These are phyloP conservation scores for Gryllus bimaculatus DNA, from an alignment of 1,140 invertebrate genomes.

Conservation along the genomic window DNA sequence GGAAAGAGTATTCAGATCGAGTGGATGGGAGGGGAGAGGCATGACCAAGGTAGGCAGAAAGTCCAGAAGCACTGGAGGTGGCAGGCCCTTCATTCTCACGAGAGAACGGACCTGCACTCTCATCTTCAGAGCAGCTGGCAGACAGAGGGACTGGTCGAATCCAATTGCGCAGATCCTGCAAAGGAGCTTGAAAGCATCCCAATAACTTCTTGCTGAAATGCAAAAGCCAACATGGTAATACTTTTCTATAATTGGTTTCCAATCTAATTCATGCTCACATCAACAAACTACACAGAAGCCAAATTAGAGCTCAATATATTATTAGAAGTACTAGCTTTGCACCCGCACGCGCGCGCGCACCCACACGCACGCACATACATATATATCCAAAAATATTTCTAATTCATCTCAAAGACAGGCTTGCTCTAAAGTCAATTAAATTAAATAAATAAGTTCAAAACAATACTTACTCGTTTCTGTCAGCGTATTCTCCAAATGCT, in stretches of 20 bases:
- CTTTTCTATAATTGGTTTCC: too few relatives aligned
- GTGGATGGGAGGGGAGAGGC: slow-evolving; percentile 22
- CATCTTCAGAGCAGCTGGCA: slow-evolving; percentile 11
- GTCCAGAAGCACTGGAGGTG: slow-evolving; percentile 16
- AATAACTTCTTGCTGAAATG: slow-evolving; percentile 43
- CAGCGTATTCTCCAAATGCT: slow-evolving; percentile 46
- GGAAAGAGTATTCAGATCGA: slow-evolving; percentile 21
- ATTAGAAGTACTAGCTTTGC: too few relatives aligned
- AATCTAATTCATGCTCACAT: too few relatives aligned
- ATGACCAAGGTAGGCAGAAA: slow-evolving; percentile 16
- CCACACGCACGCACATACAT: too few relatives aligned
- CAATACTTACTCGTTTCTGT: slow-evolving; percentile 38
- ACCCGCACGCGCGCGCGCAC: too few relatives aligned
- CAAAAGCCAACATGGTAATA: neutral
- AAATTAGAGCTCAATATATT: too few relatives aligned
- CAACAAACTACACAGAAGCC: too few relatives aligned
- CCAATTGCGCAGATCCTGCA: slow-evolving; percentile 45
- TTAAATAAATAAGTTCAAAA: too few relatives aligned
- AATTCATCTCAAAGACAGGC: too few relatives aligned
- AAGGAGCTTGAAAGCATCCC: slow-evolving; percentile 47
- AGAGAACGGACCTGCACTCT: slow-evolving; percentile 10
- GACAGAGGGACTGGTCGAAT: slow-evolving; percentile 36
- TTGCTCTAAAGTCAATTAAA: too few relatives aligned
- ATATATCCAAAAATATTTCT: too few relatives aligned
- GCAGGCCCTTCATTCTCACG: slow-evolving; percentile 5